A percentile compares a stretch with the other conserved stretches of the same genome.
Conservation (phyloP, 2,113 vertebrate genomes). For the Ginglymostoma cirratum region DNA sequence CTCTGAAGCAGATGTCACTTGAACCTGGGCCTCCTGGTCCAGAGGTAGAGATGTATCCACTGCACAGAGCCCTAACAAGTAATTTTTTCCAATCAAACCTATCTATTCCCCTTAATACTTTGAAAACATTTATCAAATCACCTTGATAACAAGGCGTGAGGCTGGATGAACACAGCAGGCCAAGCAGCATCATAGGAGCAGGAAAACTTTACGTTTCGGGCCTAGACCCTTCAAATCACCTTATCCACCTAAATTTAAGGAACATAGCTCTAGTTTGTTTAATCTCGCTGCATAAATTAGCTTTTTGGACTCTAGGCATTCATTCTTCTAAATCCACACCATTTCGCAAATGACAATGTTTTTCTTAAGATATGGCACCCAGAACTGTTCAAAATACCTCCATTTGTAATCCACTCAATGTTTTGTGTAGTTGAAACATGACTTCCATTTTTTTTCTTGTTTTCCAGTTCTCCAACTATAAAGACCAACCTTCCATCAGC, state of each 20-base stretch:
- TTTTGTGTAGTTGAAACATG: neutral
- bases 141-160: no score
- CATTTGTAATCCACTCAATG: neutral
- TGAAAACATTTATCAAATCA: neutral
- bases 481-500: neutral
- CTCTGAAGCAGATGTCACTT: no score
- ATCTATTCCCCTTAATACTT: neutral
- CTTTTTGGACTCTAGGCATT: neutral
- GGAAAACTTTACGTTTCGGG: no score
- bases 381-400: neutral
- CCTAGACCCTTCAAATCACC: no score
- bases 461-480: neutral
- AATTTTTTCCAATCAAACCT: neutral
- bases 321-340: neutral
- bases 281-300: neutral
- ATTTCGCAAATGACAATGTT: neutral
- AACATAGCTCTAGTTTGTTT: neutral
- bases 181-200: no score
- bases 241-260: neutral
- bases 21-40: no score
- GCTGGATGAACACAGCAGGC: no score
- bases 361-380: neutral
- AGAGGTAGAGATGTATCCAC: no score
- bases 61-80: neutral
- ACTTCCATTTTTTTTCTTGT: neutral